Conservation (phyloP, 2,113 vertebrate genomes). For the Crypturellus undulatus region DNA sequence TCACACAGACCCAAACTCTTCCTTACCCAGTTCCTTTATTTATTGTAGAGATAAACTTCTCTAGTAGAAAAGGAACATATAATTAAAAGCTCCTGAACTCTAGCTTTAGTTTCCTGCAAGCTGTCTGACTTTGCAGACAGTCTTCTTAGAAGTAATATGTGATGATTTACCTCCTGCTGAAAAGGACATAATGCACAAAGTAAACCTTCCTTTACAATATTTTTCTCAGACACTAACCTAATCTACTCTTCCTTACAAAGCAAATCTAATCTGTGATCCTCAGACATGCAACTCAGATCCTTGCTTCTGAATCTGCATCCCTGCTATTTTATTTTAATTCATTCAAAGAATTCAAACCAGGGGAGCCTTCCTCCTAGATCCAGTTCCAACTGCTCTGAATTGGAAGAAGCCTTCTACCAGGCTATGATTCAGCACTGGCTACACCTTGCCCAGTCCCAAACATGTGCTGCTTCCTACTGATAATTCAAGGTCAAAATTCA, state of each 20-base stretch:
- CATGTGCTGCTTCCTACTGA: not conserved
- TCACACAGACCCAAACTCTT: not conserved
- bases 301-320: not conserved
- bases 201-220: not conserved
- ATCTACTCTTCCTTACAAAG: not conserved
- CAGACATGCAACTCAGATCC: not conserved
- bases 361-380: not conserved
- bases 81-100: slow-evolving; percentile 17
- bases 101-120: not conserved
- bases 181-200: not conserved
- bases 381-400: not conserved
- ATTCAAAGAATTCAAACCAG: not conserved
- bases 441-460: not conserved
- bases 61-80: not conserved
- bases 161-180: not conserved
- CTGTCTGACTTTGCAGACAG: not conserved
- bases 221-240: not conserved
- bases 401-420: not conserved
- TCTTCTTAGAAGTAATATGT: not conserved
- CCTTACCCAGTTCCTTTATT: not conserved
- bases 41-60: not conserved
- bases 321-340: not conserved
- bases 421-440: not conserved
- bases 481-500: not conserved
- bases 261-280: slow-evolving; percentile 17